Conservation (phyloP, 2,113 vertebrate species). For the Scomber scombrus region DNA sequence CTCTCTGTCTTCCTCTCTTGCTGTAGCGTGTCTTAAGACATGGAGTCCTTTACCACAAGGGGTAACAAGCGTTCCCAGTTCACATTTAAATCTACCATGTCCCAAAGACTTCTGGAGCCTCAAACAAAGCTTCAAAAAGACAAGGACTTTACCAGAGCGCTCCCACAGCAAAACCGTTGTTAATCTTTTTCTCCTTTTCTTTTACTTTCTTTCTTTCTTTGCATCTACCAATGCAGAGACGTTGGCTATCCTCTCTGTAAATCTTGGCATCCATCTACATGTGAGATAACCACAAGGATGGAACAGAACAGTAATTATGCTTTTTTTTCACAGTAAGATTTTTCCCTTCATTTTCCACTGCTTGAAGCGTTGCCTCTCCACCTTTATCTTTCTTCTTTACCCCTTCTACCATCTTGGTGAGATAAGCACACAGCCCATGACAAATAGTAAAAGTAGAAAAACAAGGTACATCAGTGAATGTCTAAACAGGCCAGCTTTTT, state of each 20-base stretch:
- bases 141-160: slow-evolving; percentile 9
- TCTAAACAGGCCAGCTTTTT: slow-evolving; percentile 27
- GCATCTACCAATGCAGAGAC: slow-evolving; percentile 3
- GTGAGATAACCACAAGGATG: slow-evolving; percentile 45
- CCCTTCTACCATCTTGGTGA: not conserved
- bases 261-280: slow-evolving; percentile 39
- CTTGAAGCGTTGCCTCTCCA: slow-evolving; percentile 19
- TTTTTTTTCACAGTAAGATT: slow-evolving; percentile 11
- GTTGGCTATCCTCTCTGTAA: not conserved
- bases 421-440: slow-evolving; percentile 40
- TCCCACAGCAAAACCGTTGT: not conserved
- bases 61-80: slow-evolving; percentile 38
- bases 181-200: slow-evolving; percentile 13
- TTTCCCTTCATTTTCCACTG: slow-evolving; percentile 23
- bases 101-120: slow-evolving; percentile 19
- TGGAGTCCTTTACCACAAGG: slow-evolving; percentile 37
- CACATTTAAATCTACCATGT: slow-evolving; percentile 46
- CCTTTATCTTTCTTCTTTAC: slow-evolving; percentile 5
- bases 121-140: slow-evolving; percentile 29
- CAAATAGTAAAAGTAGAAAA: slow-evolving; percentile 20
- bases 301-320: slow-evolving; percentile 21
- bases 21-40: slow-evolving; percentile 37
- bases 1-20: slow-evolving; percentile 11
- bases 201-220: not conserved
- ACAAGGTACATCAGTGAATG: slow-evolving; percentile 2